Evolutionary conservation across 2,888 invertebrate species (phyloP), one percentile per base, ranked within the genome.

Genomic region (Phengaris arion): DNA sequence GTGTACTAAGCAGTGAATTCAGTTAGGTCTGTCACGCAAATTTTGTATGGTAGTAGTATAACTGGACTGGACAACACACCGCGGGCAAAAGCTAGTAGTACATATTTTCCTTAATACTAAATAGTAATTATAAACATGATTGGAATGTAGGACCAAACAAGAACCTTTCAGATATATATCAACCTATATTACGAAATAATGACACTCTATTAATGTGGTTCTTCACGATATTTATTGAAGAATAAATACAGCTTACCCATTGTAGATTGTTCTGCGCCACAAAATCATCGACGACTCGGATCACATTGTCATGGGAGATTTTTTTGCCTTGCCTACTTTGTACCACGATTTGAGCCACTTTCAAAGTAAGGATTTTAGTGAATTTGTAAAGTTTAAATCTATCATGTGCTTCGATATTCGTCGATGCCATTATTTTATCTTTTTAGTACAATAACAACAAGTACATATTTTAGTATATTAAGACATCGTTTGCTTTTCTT

Each of bases 291-390:
- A 83, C 79, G n/a, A 84, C 81, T 80, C 86, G 88, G n/a, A 81
- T 77, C 72, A 79, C 79, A 74, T 83, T 86, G 74, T 88, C 87
- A 35, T 88, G 88, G n/a, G 86, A 87, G 64, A 97, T 95, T 90
- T 97, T 98, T 83, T 97, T 97, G 45, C 98, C 98, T 77, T 98
- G 95, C 81, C 99, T 95, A 76, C 98, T 98, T 90, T 98, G 98
- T 35, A 99, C 97, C 75, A 99, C 97, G 74, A 98, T 96, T 91
- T 98, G 98, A 54, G 97, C 96, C 75, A 97, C 96, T 93, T 98
- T 98, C 77, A 97, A 92, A 13, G 97, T 96, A 81, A 98, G 94
- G 88, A 97, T 97, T 91, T 97, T 98, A 0, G 97, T 97, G 87
- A 98, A 98, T 89, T 97, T 98, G 84, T 98, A 98, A 87, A 98